These are phyloP conservation scores for Myanophis thanlyinensis DNA, from an alignment of 2,113 vertebrate species.

Conservation along the genomic window DNA sequence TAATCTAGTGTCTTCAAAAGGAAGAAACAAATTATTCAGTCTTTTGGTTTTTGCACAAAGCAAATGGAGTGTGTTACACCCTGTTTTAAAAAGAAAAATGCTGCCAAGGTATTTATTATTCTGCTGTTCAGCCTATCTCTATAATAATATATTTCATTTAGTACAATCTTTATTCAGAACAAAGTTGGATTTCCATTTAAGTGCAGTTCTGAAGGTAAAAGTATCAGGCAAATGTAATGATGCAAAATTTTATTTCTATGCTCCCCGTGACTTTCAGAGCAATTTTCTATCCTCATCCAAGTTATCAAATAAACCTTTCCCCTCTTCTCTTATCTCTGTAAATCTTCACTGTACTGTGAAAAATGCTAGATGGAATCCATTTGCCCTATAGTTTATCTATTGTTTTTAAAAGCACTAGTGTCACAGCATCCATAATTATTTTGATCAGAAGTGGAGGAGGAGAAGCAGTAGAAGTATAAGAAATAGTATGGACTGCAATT, in stretches of 20 bases:
- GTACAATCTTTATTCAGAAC: conserved; percentile 42
- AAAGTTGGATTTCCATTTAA: conserved; percentile 31
- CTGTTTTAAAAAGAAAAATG: conserved; percentile 48
- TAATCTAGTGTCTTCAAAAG: conserved; percentile 53
- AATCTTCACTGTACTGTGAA: background rate
- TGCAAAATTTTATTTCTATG: conserved; percentile 1
- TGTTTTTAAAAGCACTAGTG: background rate
- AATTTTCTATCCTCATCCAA: conserved; percentile 31
- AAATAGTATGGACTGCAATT: background rate
- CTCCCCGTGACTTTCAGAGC: background rate
- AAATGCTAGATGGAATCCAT: background rate
- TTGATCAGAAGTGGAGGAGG: background rate
- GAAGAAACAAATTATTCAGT: conserved; percentile 55
- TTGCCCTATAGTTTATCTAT: background rate
- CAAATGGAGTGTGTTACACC: conserved; percentile 51
- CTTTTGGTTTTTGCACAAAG: conserved; percentile 53
- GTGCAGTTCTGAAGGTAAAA: conserved; percentile 32
- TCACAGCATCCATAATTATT: background rate
- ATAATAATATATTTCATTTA: conserved; percentile 28
- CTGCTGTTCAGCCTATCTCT: conserved; percentile 30
- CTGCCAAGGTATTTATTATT: conserved; percentile 40
- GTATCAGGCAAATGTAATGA: background rate
- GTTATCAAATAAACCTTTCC: background rate
- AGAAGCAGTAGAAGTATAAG: background rate
- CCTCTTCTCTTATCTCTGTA: conserved; percentile 10